Percentiles rank a stretch among this genome's conserved stretches.
Evolutionary conservation across 2,113 vertebrate species (phyloP).

Genomic region (Phainopepla nitens): DNA sequence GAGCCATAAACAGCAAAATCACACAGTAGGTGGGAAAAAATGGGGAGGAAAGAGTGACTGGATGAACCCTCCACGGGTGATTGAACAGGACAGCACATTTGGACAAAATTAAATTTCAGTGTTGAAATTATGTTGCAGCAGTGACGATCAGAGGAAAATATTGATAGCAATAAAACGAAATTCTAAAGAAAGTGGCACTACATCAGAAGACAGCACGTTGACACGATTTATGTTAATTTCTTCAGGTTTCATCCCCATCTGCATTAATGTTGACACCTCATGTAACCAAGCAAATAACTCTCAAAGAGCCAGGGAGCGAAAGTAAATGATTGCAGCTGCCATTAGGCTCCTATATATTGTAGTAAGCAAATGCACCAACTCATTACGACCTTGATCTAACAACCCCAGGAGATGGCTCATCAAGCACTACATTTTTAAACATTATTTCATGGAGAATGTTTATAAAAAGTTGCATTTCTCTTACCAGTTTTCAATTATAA

Average conservation of each 20-base stretch:
- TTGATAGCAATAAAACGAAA: slow-evolving; percentile 53
- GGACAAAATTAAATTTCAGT: slow-evolving; percentile 60
- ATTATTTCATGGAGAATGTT: neutral
- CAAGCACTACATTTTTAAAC: neutral
- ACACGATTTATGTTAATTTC: slow-evolving; percentile 60
- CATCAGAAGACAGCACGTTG: slow-evolving; percentile 42
- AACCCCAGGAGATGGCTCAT: neutral
- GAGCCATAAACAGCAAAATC: slow-evolving; percentile 31
- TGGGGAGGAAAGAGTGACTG: slow-evolving; percentile 1
- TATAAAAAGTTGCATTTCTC: neutral
- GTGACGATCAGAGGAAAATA: slow-evolving; percentile 54
- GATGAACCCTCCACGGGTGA: neutral
- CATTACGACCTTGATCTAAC: slow-evolving; percentile 19
- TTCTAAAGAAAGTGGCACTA: slow-evolving; percentile 45
- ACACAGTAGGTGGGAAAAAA: neutral
- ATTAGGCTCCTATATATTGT: neutral
- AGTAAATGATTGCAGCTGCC: slow-evolving; percentile 39
- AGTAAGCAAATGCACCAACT: neutral
- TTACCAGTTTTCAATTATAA: neutral
- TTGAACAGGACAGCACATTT: slow-evolving; percentile 36
- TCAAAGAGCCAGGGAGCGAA: neutral
- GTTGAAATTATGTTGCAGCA: slow-evolving; percentile 50
- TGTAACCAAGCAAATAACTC: slow-evolving; percentile 55
- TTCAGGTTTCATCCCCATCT: slow-evolving; percentile 32
- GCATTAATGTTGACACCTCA: slow-evolving; percentile 34